phyloP scores from a whole-genome alignment of 2,113 vertebrate species.

The Lamprotornis superbus region DNA sequence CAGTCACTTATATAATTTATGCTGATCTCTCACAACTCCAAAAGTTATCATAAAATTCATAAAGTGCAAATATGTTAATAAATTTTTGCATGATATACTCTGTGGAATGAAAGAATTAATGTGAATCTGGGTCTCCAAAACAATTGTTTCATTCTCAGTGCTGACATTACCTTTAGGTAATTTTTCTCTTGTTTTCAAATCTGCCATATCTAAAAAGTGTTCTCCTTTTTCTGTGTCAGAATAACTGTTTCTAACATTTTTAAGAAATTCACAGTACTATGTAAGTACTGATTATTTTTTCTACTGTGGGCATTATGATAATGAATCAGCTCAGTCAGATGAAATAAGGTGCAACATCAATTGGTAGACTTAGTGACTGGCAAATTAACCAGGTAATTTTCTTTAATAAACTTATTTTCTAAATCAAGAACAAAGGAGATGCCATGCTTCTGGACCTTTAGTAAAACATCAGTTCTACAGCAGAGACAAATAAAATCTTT shows the following conservation, averaged over 20 bases:
- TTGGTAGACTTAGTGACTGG: neutral
- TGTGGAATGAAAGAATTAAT: neutral
- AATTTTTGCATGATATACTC: neutral
- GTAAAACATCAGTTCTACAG: neutral
- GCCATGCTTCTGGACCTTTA: neutral
- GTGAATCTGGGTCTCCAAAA: neutral
- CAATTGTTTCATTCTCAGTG: neutral
- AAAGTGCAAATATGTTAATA: neutral
- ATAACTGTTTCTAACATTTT: neutral
- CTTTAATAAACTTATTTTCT: neutral
- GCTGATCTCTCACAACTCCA: neutral
- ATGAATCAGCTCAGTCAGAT: neutral
- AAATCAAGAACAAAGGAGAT: neutral
- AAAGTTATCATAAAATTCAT: neutral
- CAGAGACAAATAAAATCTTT: neutral
- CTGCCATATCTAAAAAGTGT: accelerated
- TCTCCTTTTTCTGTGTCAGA: neutral
- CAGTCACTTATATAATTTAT: neutral
- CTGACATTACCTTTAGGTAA: neutral
- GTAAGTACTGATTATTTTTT: neutral
- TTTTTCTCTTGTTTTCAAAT: neutral
- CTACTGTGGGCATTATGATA: neutral
- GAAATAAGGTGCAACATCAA: neutral
- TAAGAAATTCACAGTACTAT: neutral
- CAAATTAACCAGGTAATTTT: neutral